Base-by-base conservation (phyloP, 1,140 invertebrate genomes). In the Drosophila parvula region DNA sequence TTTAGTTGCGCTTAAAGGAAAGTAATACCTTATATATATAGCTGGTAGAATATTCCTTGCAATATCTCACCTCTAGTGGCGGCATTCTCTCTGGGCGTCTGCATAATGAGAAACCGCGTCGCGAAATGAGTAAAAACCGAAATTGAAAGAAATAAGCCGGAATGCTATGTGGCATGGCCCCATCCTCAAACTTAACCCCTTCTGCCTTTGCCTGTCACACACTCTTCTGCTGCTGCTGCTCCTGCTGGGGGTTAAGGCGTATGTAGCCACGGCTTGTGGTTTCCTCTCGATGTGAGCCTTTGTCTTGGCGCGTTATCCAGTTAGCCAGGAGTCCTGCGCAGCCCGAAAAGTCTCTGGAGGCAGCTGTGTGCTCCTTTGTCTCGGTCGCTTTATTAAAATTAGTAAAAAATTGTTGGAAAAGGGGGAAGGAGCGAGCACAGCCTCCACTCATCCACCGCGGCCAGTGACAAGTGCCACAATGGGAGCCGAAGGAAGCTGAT, bases 231-330 rank as follows among this genome's bases (percentile, higher is more conserved):
- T n/a, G 6, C 47, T 12, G 7, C 27, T 14, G 11, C 18, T 30
- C 14, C 47, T 48, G 9, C 14, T 48, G 32, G 22, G 47, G 55
- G 60, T 22, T 44, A 69, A 65, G 62, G 62, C 27, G 56, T 75
- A 50, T 75, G 65, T 61, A 62, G 68, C 41, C 45, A 16, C 47
- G 57, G 30, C 81, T 79, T 89, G 83, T 69, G 78, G 86, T 90
- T 90, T 90, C 78, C 81, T 79, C 78, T 90, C 79, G 86, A 90
- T 81, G 86, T 78, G 77, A 76, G 83, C 61, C 74, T 79, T 90
- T 90, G 89, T 91, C 78, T 79, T 91, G 60, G 32, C 63, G 48
- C 40, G 34, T 58, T 48, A 44, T 48, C 43, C 56, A 57, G 40
- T 40, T 32, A 61, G 43, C 44, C 32, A 56, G 51, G 51, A 55